Percentiles rank a stretch among this genome's conserved stretches.
phyloP scores from a whole-genome alignment of 1,140 invertebrate genomes.

The Drosophila biarmipes region DNA sequence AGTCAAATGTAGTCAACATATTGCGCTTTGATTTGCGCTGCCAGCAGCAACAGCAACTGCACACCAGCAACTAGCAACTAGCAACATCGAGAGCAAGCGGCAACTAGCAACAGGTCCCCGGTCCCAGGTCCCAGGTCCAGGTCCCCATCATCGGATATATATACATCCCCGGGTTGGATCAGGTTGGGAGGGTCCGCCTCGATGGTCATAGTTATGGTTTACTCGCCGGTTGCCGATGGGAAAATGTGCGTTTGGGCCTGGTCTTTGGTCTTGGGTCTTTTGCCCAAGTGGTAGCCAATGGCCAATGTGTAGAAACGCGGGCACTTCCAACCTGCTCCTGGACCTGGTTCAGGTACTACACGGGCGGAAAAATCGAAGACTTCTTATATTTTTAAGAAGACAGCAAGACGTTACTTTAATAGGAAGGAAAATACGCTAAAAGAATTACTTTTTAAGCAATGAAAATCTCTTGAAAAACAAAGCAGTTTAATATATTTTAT shows the following conservation, averaged over 20 bases:
- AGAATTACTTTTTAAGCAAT: too few species aligned
- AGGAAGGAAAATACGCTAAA: too few species aligned
- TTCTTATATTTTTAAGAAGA: too few species aligned
- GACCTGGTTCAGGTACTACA: conserved; percentile 16
- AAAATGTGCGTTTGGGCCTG: conserved; percentile 68
- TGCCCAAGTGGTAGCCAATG: conserved; percentile 74
- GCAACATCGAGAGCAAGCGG: conserved; percentile 20
- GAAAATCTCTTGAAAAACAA: too few species aligned
- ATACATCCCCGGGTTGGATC: conserved; percentile 9
- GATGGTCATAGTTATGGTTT: conserved; percentile 71
- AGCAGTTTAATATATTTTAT: too few species aligned
- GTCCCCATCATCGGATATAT: conserved; percentile 6
- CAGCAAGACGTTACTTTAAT: too few species aligned
- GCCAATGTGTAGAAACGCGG: conserved; percentile 81
- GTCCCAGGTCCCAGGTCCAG: conserved; percentile 2
- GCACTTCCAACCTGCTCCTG: conserved; percentile 43
- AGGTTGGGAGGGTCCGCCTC: conserved; percentile 47
- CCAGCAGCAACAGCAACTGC: conserved; percentile 49
- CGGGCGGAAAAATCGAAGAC: neutral
- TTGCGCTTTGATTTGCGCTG: conserved; percentile 79
- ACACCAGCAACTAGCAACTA: conserved; percentile 14
- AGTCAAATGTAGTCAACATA: conserved; percentile 83
- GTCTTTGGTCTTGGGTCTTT: conserved; percentile 23
- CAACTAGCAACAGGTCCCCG: conserved; percentile 32
- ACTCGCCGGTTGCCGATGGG: conserved; percentile 61